Percentiles rank a stretch among this genome's conserved stretches.
phyloP scores from a whole-genome alignment of 1,140 invertebrate genomes.

The Bombus superbus region DNA sequence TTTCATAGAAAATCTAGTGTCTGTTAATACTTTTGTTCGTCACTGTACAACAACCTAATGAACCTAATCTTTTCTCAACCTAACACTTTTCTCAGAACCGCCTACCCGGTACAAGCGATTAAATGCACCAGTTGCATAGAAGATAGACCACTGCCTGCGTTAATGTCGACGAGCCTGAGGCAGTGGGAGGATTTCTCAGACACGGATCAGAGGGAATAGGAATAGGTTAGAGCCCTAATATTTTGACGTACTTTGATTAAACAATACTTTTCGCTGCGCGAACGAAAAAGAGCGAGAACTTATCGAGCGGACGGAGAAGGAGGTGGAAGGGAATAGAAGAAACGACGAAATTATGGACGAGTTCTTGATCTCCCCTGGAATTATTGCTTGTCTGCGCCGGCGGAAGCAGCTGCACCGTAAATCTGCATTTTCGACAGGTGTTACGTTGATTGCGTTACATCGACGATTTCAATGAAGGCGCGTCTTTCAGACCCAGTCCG shows the following conservation, averaged over 20 bases:
- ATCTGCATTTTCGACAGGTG: slow-evolving; percentile 75
- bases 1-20: background rate
- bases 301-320: background rate
- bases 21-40: background rate
- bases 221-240: slow-evolving; percentile 54
- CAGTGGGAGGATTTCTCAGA: slow-evolving; percentile 56
- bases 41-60: background rate
- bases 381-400: slow-evolving; percentile 64
- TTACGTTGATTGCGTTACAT: slow-evolving; percentile 65
- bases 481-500: slow-evolving; percentile 20
- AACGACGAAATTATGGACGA: slow-evolving; percentile 66
- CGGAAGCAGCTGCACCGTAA: slow-evolving; percentile 72
- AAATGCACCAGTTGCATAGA: slow-evolving; percentile 61
- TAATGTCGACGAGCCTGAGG: slow-evolving; percentile 52
- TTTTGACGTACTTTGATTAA: slow-evolving; percentile 63
- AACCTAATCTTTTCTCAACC: background rate
- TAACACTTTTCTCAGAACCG: background rate
- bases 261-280: slow-evolving; percentile 52
- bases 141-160: slow-evolving; percentile 36
- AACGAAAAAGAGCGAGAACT: background rate
- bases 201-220: slow-evolving; percentile 47
- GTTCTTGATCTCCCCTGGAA: slow-evolving; percentile 53
- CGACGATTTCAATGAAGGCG: slow-evolving; percentile 43
- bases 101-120: background rate
- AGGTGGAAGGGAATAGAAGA: slow-evolving; percentile 55